Conservation (phyloP, 2,113 vertebrate genomes). For the Leuciscus idus region DNA sequence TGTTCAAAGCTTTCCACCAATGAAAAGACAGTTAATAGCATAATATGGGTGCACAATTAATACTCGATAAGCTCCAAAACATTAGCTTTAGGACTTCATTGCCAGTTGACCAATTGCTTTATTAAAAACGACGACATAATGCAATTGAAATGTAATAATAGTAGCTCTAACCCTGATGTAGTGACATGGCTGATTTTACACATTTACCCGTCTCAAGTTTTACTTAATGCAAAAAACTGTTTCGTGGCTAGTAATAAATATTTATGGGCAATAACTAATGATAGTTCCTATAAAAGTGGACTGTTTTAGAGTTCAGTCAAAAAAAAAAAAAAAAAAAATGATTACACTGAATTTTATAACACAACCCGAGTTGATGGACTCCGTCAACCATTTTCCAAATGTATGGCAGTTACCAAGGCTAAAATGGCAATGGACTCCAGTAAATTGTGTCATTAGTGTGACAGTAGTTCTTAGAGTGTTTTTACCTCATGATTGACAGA, state of each 20-base stretch:
- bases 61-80: too few species aligned
- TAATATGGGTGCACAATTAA: neutral
- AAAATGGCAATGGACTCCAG: constrained; percentile 13
- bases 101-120: neutral
- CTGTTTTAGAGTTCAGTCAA: neutral
- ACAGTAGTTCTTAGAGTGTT: constrained; percentile 34
- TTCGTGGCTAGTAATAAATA: neutral
- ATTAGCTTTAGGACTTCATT: neutral
- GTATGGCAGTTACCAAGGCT: neutral
- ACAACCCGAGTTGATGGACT: neutral
- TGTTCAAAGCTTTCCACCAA: constrained; percentile 13
- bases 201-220: neutral
- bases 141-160: neutral
- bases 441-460: constrained; percentile 9
- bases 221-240: neutral
- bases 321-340: neutral
- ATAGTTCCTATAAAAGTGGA: neutral
- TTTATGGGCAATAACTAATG: neutral
- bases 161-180: neutral
- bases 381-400: neutral
- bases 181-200: neutral
- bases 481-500: constrained; percentile 71
- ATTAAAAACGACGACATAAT: neutral
- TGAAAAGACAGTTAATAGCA: neutral
- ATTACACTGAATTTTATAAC: neutral